Base-by-base conservation (phyloP, 2,888 invertebrate genomes). In the Laothoe populi region DNA sequence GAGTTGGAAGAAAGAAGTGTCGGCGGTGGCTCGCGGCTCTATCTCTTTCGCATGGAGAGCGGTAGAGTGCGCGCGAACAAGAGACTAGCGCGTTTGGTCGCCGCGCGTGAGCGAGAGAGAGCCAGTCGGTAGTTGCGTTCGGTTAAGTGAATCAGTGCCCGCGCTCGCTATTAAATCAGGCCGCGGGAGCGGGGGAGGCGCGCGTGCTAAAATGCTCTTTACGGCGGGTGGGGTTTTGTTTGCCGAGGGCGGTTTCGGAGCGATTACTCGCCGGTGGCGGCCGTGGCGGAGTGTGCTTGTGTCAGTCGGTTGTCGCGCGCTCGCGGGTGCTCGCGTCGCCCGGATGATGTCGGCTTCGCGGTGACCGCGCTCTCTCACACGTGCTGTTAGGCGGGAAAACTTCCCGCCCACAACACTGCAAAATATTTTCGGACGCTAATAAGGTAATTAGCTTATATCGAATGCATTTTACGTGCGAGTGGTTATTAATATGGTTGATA, bases 391-490 rank as follows among this genome's bases (percentile, higher is more conserved):
- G 92, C 89, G 91, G 92, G 92, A 90, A 87, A 88, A 84, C 72
- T 87, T 88, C 92, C 92, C 91, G 93, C 92, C 90, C 82, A 82
- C 79, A 82, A 84, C 70, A 78, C 81, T 79, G 74, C 93, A 93
- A 90, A 84, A 93, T 93, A 93, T 93, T 93, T 90, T 93, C 93
- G 83, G 93, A 93, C 92, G 93, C 93, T 82, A 93, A 93, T 83
- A 93, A 93, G 93, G 93, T 93, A 89, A 83, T 71, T 71, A 62
- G 64, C 40, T 38, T 53, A 0, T 42, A 53, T 42, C 24, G 19
- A 31, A 31, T 53, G 19, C 35, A 31, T 11, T 53, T 19, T 11
- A 46, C 35, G 58, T 58, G 58, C 8, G 40, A 19, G 40, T 58
- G 58, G 42, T 42, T 24, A 42, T 24, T 23, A 42, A 40, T 42